Evolutionary conservation across 2,797 vertebrate genomes (phyloP), one percentile per base, ranked within the genome.

Genomic region (Oceanodroma leucorhoa): DNA sequence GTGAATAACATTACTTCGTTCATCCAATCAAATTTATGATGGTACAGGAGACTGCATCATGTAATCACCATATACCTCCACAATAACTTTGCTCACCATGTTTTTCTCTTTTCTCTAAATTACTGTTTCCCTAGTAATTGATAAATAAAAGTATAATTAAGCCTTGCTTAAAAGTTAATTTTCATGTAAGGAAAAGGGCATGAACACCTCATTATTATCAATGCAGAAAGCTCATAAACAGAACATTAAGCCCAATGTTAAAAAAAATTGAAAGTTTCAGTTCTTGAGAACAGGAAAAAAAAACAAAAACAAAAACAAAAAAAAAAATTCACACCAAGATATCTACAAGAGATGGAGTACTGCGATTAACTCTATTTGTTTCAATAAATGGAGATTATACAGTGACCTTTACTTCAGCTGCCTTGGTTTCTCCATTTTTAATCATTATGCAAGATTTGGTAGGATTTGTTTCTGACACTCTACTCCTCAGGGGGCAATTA

Each of bases 331-430:
- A 51, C 13, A 65, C 15, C 2, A 61, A 87, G 60, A 75, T 76
- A 85, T 89, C 92, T 83, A 36, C 55, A 76, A 90, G 96, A 98
- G 98, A 98, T 96, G 95, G 98, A 99, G 94, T 91, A 92, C 94
- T 98, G 97, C 96, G 98, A 98, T 98, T 98, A 98, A 98, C 97
- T 98, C 97, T 97, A 98, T 98, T 98, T 99, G 98, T 99, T 98
- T 99, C 98, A 98, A 97, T 99, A 98, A 98, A 98, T 92, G 87
- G 94, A 97, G 97, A 99, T 98, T 98, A 98, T 98, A 96, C 97
- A 51, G 87, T 99, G 98, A 99, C 98, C 99, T 99, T 99, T 99
- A 97, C 96, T 95, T 97, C 95, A 98, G 97, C 96, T 98, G 97
- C 96, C 97, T 98, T 94, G 96, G 96, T 98, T 98, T 98, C 98